These are phyloP conservation scores for Myotis lucifugus DNA, from an alignment of 2,113 vertebrate species.

Conservation along the genomic window DNA sequence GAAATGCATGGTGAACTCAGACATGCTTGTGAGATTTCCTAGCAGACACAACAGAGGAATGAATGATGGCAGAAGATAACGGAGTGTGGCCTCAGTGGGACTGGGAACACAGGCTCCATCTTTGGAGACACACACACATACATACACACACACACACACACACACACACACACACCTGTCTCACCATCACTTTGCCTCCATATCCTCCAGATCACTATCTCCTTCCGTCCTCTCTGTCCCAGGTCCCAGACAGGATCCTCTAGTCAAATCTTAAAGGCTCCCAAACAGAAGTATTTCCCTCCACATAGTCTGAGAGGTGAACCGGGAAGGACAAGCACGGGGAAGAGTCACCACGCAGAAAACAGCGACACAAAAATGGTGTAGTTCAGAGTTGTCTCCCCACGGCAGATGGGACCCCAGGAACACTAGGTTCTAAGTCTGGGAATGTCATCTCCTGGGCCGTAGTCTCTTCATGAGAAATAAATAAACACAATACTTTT, in stretches of 20 bases:
- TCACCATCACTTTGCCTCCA: not conserved
- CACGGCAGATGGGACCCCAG: not conserved
- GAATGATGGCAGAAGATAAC: not conserved
- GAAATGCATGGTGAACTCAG: not conserved
- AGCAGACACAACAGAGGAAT: not conserved
- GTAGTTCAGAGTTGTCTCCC: not conserved
- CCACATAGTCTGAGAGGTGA: not conserved
- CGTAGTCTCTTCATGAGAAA: not conserved
- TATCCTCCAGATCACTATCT: not conserved
- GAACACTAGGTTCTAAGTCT: not conserved
- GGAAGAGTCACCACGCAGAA: not conserved
- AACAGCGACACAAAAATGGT: rapidly evolving
- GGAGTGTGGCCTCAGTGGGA: not conserved
- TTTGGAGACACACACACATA: not conserved
- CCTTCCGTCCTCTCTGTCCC: not conserved
- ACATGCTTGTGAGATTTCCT: not conserved
- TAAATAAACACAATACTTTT: not conserved
- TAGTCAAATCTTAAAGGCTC: not conserved
- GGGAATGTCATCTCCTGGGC: not conserved
- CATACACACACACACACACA: not conserved
- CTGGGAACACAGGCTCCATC: not conserved
- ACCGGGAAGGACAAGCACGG: not conserved
- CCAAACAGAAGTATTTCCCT: not conserved
- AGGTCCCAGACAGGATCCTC: not conserved
- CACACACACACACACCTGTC: not conserved